Base-by-base conservation (phyloP, 2,888 invertebrate species). In the Eupeodes luniger region DNA sequence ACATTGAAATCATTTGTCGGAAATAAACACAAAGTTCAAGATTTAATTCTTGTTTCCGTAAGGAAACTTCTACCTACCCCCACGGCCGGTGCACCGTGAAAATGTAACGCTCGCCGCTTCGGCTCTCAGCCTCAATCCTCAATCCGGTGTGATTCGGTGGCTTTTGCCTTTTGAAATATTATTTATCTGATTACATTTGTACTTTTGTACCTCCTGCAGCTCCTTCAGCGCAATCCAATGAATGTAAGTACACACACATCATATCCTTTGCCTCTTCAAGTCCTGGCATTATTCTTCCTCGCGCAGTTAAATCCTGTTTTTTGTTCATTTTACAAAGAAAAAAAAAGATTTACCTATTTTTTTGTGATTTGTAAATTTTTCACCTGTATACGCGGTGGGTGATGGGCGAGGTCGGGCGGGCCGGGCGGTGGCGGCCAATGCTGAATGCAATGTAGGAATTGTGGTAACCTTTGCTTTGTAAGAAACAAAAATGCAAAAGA, bases 181-280 rank as follows among this genome's bases (percentile, higher is more conserved):
- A 82, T 86, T 83, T 83, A 86, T 86, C 83, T 79, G 86, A 86
- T 86, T 79, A 76, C 83, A 86, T 79, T 86, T 79, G 57, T 78
- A 74, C 53, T 77, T 77, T 76, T 70, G 19, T 19, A 61, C 51
- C 61, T 53, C 44, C 27, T 40, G 6, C 12, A 0, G 7, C 62
- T 9, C 51, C 14, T 27, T 2, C 34, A 19, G 19, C 12, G 7
- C 12, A 47, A 6, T 16, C 5, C 16, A 16, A 19, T 19, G 16
- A 16, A 6, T 2, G 10, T 4, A 40, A 4, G 36, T 4, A 44
- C 19, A 49, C 34, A 67, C 34, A 34, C 34, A 34, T 7, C 51
- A 34, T 7, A 34, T 6, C 3, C 36, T 40, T 10, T 11, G 0
- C 34, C 34, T n/a, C 16, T n/a, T n/a, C 11, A 11, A 51, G 19